Evolutionary conservation across 2,888 invertebrate genomes (phyloP).

Genomic region (Mythimna impura): DNA sequence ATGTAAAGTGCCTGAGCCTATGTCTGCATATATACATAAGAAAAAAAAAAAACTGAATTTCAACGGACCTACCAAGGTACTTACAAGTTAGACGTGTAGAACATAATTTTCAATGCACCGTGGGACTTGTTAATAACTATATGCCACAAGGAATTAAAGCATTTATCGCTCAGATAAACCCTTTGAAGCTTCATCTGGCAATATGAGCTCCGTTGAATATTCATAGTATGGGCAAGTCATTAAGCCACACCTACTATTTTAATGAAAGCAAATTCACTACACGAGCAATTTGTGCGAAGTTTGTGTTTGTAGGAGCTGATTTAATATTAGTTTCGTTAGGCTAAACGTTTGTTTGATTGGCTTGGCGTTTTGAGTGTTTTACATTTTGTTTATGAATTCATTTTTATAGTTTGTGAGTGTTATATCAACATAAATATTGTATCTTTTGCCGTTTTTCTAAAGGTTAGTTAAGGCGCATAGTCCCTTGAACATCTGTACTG

Average conservation of each 20-base stretch:
- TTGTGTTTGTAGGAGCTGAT: slow-evolving; percentile 57
- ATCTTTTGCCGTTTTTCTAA: no score
- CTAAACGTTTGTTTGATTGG: slow-evolving; percentile 30
- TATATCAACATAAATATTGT: neutral
- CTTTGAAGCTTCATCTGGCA: slow-evolving; percentile 79
- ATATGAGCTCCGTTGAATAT: slow-evolving; percentile 78
- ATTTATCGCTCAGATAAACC: slow-evolving; percentile 77
- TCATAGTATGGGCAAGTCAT: slow-evolving; percentile 78
- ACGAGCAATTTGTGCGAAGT: slow-evolving; percentile 59
- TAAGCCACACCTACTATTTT: slow-evolving; percentile 76
- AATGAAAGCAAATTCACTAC: slow-evolving; percentile 75
- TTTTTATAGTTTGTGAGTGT: neutral
- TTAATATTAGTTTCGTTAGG: slow-evolving; percentile 54
- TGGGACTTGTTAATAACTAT: slow-evolving; percentile 68
- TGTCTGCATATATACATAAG: no score
- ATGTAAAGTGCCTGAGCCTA: neutral
- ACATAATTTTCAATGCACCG: slow-evolving; percentile 36
- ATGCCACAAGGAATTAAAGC: slow-evolving; percentile 71
- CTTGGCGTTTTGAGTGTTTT: neutral
- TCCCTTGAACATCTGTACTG: no score
- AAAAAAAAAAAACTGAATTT: neutral
- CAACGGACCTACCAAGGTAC: neutral
- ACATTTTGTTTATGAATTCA: neutral
- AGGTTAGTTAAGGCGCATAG: no score
- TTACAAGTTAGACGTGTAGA: neutral